phyloP scores from a whole-genome alignment of 2,888 invertebrate genomes.

The Electrophaes corylata region DNA sequence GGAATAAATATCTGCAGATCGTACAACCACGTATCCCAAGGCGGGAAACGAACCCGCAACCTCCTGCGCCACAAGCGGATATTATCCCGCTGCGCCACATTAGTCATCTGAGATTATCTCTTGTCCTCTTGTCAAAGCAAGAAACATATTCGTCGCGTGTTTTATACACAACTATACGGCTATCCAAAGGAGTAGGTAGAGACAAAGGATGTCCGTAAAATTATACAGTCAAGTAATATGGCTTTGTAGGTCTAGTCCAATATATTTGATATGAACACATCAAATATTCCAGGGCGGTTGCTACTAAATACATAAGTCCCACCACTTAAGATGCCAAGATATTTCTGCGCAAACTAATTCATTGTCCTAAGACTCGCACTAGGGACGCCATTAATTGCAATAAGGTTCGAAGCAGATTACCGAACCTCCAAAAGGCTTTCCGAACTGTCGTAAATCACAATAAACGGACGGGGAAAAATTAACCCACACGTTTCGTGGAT shows the following conservation, averaged over 20 bases:
- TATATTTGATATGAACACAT: slow-evolving; percentile 10
- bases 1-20: no score
- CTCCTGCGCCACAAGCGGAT: no score
- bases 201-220: neutral
- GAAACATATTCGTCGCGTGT: no score
- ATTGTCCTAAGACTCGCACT: slow-evolving; percentile 48
- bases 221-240: neutral
- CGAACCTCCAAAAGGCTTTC: slow-evolving; percentile 65
- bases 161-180: no score
- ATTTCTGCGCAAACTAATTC: slow-evolving; percentile 44
- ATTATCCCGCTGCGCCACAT: no score
- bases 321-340: slow-evolving; percentile 33
- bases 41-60: no score
- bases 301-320: slow-evolving; percentile 19
- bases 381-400: slow-evolving; percentile 76
- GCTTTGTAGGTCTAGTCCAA: neutral
- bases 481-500: slow-evolving; percentile 44
- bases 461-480: slow-evolving; percentile 44
- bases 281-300: slow-evolving; percentile 17
- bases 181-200: neutral
- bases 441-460: slow-evolving; percentile 66
- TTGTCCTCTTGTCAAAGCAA: no score
- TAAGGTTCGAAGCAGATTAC: slow-evolving; percentile 75
- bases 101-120: no score
- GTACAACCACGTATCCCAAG: no score